Conservation (phyloP, 2,113 vertebrate species). For the Hipposideros armiger region DNA sequence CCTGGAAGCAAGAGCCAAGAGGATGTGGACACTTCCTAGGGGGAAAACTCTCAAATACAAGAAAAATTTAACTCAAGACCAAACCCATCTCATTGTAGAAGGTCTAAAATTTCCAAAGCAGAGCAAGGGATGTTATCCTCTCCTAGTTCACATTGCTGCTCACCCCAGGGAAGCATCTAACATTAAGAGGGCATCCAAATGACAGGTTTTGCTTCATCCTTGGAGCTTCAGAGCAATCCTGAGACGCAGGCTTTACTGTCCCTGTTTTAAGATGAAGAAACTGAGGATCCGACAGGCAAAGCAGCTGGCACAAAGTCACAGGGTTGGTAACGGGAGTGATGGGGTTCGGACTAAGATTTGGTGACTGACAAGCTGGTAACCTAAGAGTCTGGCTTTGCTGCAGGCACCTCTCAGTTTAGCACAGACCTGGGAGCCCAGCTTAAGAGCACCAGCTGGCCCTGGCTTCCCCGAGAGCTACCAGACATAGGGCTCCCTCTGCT, state of each 20-base stretch:
- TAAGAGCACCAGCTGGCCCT: neutral
- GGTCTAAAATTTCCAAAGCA: slow-evolving; percentile 44
- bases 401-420: neutral
- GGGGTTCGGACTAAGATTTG: neutral
- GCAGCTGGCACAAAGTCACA: neutral
- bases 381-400: neutral
- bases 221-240: neutral
- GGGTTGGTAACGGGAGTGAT: neutral
- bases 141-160: neutral
- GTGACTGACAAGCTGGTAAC: neutral
- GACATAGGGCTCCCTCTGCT: neutral
- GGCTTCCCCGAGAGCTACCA: neutral
- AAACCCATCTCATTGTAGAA: neutral
- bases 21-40: neutral
- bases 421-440: neutral
- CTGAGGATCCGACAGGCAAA: neutral
- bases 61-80: slow-evolving; percentile 27
- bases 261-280: slow-evolving; percentile 43
- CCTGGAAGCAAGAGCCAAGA: neutral
- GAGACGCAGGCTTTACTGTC: neutral
- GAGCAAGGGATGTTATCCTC: neutral
- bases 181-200: neutral
- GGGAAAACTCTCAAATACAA: slow-evolving; percentile 29
- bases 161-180: neutral
- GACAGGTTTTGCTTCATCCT: neutral